Evolutionary conservation across 1,140 invertebrate species (phyloP), one percentile per base, ranked within the genome.

Genomic region (Drosophila parabipectinata): DNA sequence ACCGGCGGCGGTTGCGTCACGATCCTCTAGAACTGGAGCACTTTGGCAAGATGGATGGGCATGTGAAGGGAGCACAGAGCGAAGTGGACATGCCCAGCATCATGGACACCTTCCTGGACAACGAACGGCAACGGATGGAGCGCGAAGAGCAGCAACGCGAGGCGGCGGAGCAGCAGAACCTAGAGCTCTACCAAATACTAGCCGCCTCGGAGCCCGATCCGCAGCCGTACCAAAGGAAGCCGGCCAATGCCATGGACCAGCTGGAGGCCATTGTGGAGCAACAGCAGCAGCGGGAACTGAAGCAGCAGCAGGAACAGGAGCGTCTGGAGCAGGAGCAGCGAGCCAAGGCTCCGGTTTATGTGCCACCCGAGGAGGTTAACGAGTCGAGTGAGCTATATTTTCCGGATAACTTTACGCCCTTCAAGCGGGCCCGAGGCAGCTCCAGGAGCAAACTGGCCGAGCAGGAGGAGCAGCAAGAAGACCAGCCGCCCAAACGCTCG

Each of bases 151-250:
- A 78, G 57, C 18, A 77, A 59, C 77, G 62, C 0, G 67, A 69
- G 14, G 80, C 82, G 45, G 54, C 69, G 6, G 78, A 74, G 47
- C 67, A 78, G 30, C 74, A 75, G 50, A 90, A 88, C 4, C 26
- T 79, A 39, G 89, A 91, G 56, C 75, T 91, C 10, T 91, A 91
- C 53, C 85, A 91, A 39, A 91, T 91, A 34, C 57, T 91, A 12
- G 90, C 90, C 34, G 90, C 48, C 7, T 91, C 90, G 1, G 90
- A 91, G 62, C 90, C 90, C 26, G 90, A 91, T 85, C 90, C 90
- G 12, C 84, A 91, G 45, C 90, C 90, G 0, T 91, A 72, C 47
- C 85, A 91, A 57, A 72, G 90, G 9, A 91, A 91, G 14, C 61
- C 64, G 30, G 62, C 54, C 4, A 84, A 79, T 47, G 77, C 90